Percentiles rank a stretch among this genome's conserved stretches.
Evolutionary conservation across 2,113 vertebrate species (phyloP).

Genomic region (Lycocorax pyrrhopterus): DNA sequence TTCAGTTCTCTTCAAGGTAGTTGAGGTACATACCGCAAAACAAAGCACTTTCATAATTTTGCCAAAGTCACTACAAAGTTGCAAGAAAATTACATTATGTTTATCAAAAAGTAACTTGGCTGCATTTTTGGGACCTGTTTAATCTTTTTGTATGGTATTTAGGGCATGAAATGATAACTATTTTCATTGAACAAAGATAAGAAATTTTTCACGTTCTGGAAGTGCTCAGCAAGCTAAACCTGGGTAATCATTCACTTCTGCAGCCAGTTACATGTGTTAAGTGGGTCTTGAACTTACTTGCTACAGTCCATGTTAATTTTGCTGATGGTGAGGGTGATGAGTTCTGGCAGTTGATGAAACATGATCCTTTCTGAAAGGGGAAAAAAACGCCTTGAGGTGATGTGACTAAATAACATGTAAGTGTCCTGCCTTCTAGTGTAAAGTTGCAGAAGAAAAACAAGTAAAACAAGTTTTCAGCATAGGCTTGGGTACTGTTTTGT

Average conservation of each 20-base stretch:
- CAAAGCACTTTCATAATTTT: background rate
- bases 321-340: background rate
- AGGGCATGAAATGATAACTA: accelerated
- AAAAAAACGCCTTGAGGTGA: background rate
- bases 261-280: background rate
- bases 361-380: background rate
- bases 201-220: background rate
- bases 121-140: background rate
- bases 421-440: background rate
- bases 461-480: background rate
- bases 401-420: background rate
- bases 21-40: background rate
- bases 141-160: background rate
- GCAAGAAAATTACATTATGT: background rate
- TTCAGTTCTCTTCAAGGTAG: background rate
- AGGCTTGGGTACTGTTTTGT: background rate
- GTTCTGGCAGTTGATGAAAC: background rate
- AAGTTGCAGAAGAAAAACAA: background rate
- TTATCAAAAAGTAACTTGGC: background rate
- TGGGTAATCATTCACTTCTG: background rate
- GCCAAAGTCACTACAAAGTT: background rate
- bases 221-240: background rate
- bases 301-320: background rate
- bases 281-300: background rate
- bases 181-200: background rate